Evolutionary conservation across 2,797 vertebrate species (phyloP).

Genomic region (Echiichthys vipera): DNA sequence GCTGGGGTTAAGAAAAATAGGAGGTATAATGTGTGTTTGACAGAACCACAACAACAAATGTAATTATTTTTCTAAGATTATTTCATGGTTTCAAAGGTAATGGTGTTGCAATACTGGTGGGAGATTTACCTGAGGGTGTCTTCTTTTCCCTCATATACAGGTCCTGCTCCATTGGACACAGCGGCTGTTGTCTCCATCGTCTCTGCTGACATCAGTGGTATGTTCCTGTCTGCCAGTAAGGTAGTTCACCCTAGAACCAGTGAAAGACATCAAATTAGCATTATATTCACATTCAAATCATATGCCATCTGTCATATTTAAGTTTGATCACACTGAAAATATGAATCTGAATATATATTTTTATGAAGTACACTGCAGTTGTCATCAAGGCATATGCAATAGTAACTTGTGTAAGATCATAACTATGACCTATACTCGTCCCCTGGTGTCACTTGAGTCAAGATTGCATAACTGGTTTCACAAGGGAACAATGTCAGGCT

Average conservation of each 20-base stretch:
- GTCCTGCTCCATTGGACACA: constrained; percentile 63
- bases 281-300: background rate
- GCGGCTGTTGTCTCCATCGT: constrained; percentile 68
- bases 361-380: background rate
- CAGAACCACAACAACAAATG: background rate
- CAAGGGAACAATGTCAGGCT: background rate
- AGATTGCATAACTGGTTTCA: background rate
- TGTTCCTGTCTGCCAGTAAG: constrained; percentile 14
- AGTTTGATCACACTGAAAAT: background rate
- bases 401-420: background rate
- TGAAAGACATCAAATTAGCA: background rate
- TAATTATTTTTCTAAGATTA: background rate
- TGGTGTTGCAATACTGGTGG: background rate
- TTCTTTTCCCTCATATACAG: constrained; percentile 66
- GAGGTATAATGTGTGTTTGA: background rate
- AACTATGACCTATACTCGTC: background rate
- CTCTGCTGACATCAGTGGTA: constrained; percentile 45
- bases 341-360: background rate
- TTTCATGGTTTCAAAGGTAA: background rate
- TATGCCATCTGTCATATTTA: background rate
- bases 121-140: constrained; percentile 64
- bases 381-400: background rate
- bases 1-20: constrained; percentile 67
- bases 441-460: background rate
- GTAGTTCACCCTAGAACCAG: constrained; percentile 14